A percentile compares a stretch with the other conserved stretches of the same genome.
Evolutionary conservation across 2,888 invertebrate species (phyloP).

Genomic region (Perizoma affinitatum): DNA sequence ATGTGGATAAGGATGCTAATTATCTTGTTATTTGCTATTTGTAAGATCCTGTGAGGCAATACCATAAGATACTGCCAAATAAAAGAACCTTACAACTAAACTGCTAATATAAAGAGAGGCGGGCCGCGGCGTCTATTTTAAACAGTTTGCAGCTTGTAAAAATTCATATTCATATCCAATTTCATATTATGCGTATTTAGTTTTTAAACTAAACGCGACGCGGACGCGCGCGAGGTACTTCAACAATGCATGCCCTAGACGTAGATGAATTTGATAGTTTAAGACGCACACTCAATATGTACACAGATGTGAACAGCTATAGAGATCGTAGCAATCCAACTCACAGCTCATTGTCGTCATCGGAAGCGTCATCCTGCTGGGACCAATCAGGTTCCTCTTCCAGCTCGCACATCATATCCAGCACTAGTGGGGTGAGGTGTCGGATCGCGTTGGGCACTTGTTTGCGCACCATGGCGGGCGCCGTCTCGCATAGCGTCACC

Average conservation of each 20-base stretch:
- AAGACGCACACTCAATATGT: too few species aligned
- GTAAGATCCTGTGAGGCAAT: slow-evolving; percentile 60
- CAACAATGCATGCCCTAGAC: too few species aligned
- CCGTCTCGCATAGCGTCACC: slow-evolving; percentile 95
- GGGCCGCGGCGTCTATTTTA: too few species aligned
- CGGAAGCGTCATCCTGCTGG: slow-evolving; percentile 92
- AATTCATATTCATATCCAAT: too few species aligned
- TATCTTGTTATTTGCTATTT: slow-evolving; percentile 70
- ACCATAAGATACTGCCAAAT: slow-evolving; percentile 48
- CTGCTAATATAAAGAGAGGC: not conserved
- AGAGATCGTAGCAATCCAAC: slow-evolving; percentile 33
- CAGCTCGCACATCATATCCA: slow-evolving; percentile 97
- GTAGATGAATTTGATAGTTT: too few species aligned
- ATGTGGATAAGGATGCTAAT: slow-evolving; percentile 69
- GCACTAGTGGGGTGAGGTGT: slow-evolving; percentile 91
- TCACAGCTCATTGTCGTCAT: slow-evolving; percentile 95
- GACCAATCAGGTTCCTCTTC: slow-evolving; percentile 97
- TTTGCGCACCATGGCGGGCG: slow-evolving; percentile 98
- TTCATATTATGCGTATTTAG: too few species aligned
- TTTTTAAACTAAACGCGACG: too few species aligned
- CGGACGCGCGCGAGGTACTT: too few species aligned
- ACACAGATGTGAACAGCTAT: too few species aligned
- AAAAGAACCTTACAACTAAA: slow-evolving; percentile 17
- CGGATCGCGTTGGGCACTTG: slow-evolving; percentile 93
- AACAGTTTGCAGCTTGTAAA: too few species aligned